Conservation (phyloP, 1,140 invertebrate species). For the Archivesica marissinica region DNA sequence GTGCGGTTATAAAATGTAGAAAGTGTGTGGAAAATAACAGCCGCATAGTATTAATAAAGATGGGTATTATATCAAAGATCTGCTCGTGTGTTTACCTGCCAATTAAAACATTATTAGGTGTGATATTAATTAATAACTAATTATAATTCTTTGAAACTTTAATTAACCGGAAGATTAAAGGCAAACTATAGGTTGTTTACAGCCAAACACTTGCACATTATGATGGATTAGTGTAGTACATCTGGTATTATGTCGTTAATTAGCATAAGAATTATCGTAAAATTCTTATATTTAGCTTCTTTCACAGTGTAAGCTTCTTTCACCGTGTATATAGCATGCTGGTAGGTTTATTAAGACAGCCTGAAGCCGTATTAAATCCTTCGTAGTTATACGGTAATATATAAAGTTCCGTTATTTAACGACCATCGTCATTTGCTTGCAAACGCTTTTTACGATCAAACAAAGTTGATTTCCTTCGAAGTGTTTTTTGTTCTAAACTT, state of each 20-base stretch:
- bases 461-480: too few relatives aligned
- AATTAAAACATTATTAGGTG: constrained; percentile 30
- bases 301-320: not conserved
- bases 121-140: constrained; percentile 38
- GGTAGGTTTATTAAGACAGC: not conserved
- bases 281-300: not conserved
- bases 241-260: not conserved
- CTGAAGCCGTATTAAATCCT: not conserved
- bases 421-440: not conserved
- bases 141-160: constrained; percentile 10
- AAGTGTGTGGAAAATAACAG: not conserved
- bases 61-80: not conserved
- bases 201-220: not conserved
- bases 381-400: not conserved
- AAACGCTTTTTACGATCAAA: too few relatives aligned
- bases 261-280: not conserved
- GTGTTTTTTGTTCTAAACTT: too few relatives aligned
- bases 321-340: not conserved
- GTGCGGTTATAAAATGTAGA: not conserved
- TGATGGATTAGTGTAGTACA: not conserved
- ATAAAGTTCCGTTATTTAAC: not conserved
- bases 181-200: not conserved
- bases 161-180: constrained; percentile 17
- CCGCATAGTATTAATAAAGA: not conserved
- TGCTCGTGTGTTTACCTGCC: not conserved